Conservation (phyloP, 2,113 vertebrate genomes). For the Forbesichthys agassizii region DNA sequence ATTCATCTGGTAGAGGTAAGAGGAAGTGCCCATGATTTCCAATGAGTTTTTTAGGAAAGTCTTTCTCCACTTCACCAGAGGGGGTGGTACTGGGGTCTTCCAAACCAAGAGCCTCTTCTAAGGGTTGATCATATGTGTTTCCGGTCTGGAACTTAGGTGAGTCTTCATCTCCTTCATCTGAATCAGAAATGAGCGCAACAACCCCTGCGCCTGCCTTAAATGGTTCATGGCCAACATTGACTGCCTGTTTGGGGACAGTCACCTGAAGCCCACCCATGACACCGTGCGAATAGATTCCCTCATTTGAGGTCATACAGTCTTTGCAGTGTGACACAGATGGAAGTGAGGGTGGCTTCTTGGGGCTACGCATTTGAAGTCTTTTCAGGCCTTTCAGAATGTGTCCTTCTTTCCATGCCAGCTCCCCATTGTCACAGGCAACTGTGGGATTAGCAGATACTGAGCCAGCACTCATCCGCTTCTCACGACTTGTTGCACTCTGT, state of each 20-base stretch:
- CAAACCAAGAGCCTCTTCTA: conserved; percentile 76
- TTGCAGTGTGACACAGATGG: conserved; percentile 85
- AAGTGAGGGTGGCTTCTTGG: conserved; percentile 78
- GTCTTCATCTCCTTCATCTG: conserved; percentile 79
- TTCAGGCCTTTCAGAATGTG: conserved; percentile 88
- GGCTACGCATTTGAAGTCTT: conserved; percentile 82
- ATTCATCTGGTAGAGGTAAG: conserved; percentile 71
- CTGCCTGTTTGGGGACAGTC: conserved; percentile 57
- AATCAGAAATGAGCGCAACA: conserved; percentile 64
- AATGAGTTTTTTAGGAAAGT: conserved; percentile 74
- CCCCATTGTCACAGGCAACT: conserved; percentile 79
- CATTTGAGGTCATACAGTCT: conserved; percentile 92
- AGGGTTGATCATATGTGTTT: conserved; percentile 62
- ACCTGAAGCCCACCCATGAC: conserved; percentile 73
- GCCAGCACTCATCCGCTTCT: conserved; percentile 84
- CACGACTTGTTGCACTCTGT: conserved; percentile 81
- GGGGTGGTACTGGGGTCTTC: conserved; percentile 74
- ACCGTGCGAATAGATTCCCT: conserved; percentile 90
- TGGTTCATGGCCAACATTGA: conserved; percentile 51
- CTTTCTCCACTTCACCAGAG: conserved; percentile 67
- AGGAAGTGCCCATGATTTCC: conserved; percentile 71
- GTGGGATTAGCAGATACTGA: conserved; percentile 81
- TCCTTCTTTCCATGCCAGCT: conserved; percentile 86
- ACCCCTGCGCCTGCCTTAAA: conserved; percentile 46
- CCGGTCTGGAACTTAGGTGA: conserved; percentile 61